These are phyloP conservation scores for Troglohyphantes excavatus DNA, from an alignment of 2,888 invertebrate genomes.

Conservation along the genomic window DNA sequence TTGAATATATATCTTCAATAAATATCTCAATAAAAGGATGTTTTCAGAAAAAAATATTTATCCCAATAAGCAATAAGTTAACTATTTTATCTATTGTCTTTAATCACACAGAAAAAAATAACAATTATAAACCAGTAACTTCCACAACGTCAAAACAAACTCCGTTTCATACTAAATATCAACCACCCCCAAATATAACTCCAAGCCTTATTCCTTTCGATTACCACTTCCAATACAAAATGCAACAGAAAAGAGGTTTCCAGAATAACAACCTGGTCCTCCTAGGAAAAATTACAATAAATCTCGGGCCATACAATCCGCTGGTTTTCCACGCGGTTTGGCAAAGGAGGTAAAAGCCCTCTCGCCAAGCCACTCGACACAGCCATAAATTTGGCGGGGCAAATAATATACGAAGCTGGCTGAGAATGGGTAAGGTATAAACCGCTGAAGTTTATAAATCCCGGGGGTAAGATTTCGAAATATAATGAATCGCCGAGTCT, in stretches of 20 bases:
- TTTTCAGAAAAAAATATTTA: no score
- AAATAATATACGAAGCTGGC: constrained; percentile 34
- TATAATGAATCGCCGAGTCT: constrained; percentile 47
- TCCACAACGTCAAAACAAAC: background rate
- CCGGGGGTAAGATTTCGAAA: constrained; percentile 43
- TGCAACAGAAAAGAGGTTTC: no score
- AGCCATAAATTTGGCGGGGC: constrained; percentile 38
- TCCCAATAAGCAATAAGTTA: no score
- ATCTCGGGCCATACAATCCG: constrained; percentile 24
- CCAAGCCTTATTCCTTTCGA: background rate
- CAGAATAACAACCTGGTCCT: background rate
- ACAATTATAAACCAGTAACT: no score
- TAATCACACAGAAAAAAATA: no score
- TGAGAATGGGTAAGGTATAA: constrained; percentile 43
- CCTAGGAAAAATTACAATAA: constrained; percentile 50
- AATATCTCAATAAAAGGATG: no score
- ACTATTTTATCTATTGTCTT: no score
- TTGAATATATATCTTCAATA: no score
- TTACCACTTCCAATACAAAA: no score
- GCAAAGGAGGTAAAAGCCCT: background rate
- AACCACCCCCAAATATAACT: no score
- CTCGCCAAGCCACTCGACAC: constrained; percentile 22
- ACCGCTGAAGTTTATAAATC: constrained; percentile 52
- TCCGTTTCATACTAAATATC: no score
- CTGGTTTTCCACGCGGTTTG: constrained; percentile 54